Evolutionary conservation across 2,113 vertebrate species (phyloP), one percentile per base, ranked within the genome.

Genomic region (Cyanocitta stelleri): DNA sequence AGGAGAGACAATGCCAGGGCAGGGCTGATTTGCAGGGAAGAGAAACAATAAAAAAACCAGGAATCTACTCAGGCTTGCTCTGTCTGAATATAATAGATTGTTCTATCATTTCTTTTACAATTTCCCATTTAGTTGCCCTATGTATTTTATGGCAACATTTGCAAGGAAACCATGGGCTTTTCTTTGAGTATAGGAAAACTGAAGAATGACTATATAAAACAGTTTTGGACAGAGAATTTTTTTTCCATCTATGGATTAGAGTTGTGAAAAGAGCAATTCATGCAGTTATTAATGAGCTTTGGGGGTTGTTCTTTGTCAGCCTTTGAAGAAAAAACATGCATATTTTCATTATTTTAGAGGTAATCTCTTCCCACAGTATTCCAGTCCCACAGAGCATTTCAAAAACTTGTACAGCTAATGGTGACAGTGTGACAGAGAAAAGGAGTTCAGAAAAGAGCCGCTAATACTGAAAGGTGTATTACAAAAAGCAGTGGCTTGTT

Each of bases 341-440:
- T 13, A 13, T 86, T 95, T 74, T 77, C 68, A 87, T 94, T 90
- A 93, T 96, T 96, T 91, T 82, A 92, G 55, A 20, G 29, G 74
- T 83, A 95, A 95, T 89, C 68, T 68, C 58, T 86, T 93, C 15
- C 52, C 93, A 48, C 71, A 89, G 37, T 78, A 77, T 55, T 84
- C 39, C 20, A 78, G 39, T 78, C 46, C 54, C 35, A 56, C 23
- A 43, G 48, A 61, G 58, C 49, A 75, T 68, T 94, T 86, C 10
- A 82, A 94, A 94, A 92, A 92, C 21, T 3, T 61, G 55, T 75
- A 58, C 30, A 76, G 46, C 79, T 93, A 92, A 94, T 85, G 43
- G 58, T 81, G 66, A 61, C 71, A 95, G 77, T 64, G 80, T 91
- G 24, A 15, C 21, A 96, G 87, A 97, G 85, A 96, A 90, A 58